Conservation (phyloP, 2,797 vertebrate species). For the Hyperoplus lanceolatus region DNA sequence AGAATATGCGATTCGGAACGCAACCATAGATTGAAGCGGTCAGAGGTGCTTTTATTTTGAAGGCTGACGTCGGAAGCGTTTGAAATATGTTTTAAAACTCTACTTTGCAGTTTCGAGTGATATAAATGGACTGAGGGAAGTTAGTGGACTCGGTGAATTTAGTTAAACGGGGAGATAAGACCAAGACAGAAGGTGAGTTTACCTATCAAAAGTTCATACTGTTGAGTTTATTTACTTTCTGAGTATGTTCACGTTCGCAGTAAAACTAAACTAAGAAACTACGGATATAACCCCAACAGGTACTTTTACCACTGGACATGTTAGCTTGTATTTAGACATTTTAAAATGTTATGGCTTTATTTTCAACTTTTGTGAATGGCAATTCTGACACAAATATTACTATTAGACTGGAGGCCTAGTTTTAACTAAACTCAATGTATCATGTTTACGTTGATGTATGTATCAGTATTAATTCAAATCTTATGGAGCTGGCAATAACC, state of each 20-base stretch:
- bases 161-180: not conserved
- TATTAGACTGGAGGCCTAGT: not conserved
- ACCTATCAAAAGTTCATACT: rapidly evolving
- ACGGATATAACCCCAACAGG: not conserved
- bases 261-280: not conserved
- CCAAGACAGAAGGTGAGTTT: constrained; percentile 22
- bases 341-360: too few species aligned
- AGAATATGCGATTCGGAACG: too few species aligned
- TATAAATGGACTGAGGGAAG: too few species aligned
- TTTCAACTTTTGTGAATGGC: not conserved
- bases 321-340: not conserved
- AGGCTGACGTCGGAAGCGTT: not conserved
- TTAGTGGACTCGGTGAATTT: not conserved
- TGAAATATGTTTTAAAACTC: rapidly evolving
- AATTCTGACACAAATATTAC: not conserved
- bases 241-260: not conserved
- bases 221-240: too few species aligned
- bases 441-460: too few species aligned
- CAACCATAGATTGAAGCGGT: too few species aligned
- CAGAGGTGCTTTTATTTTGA: constrained; percentile 9
- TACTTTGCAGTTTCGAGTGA: too few species aligned
- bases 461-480: not conserved
- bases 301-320: not conserved
- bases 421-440: not conserved
- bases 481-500: not conserved